Conservation (phyloP, 1,140 invertebrate genomes). For the Parapsyche elsis region DNA sequence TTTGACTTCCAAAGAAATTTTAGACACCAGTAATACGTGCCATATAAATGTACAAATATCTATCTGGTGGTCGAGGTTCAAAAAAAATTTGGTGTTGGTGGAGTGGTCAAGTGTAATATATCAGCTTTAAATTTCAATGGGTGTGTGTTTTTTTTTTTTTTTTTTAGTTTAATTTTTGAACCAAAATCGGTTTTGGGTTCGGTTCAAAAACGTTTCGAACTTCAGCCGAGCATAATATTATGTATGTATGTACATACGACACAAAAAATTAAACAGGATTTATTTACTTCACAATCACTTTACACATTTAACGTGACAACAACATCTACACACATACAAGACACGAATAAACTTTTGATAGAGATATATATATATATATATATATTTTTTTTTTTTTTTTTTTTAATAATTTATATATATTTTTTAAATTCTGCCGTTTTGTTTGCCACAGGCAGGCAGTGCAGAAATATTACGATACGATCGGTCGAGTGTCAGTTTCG, state of each 20-base stretch:
- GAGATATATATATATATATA: neutral
- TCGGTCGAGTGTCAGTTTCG: neutral
- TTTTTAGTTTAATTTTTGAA: too few relatives aligned
- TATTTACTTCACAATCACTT: conserved; percentile 19
- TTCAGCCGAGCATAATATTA: neutral
- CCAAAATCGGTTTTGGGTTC: too few relatives aligned
- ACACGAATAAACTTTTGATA: conserved; percentile 22
- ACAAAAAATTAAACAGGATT: neutral
- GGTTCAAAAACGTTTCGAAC: too few relatives aligned
- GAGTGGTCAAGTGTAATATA: too few relatives aligned
- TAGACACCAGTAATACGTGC: too few relatives aligned
- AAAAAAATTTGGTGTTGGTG: too few relatives aligned
- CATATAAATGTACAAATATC: too few relatives aligned
- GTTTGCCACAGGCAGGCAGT: neutral
- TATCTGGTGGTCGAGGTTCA: too few relatives aligned
- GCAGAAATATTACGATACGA: neutral
- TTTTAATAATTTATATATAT: neutral
- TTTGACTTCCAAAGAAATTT: too few relatives aligned
- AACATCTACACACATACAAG: conserved; percentile 14
- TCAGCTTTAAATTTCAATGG: too few relatives aligned
- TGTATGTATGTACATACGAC: neutral
- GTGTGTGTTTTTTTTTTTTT: too few relatives aligned
- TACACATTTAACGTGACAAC: conserved; percentile 4
- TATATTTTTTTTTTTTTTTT: neutral
- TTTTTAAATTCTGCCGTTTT: neutral